Base-by-base conservation (phyloP, 2,113 vertebrate genomes). In the Leuciscus idus region DNA sequence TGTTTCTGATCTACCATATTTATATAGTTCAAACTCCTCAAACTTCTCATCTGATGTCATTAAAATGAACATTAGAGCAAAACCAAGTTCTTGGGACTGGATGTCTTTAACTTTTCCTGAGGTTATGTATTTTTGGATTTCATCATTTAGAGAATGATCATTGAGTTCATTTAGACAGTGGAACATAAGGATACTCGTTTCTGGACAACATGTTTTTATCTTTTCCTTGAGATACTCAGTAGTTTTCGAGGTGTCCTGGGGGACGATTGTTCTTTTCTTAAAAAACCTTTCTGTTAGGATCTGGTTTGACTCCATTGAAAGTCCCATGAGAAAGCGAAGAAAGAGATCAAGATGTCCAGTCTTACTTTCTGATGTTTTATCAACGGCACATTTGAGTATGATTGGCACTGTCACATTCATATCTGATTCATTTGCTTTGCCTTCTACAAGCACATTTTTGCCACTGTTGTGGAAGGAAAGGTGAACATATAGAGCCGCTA, bases 151-250 rank as follows among this genome's bases (percentile, higher is more conserved):
- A 12, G 85, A 85, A 52, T 66, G 75, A 68, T 90, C 87, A n/a
- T 80, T 85, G 1, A 90, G 85, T 77, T 90, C 89, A n/a, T 84
- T 90, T 17, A 89, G 86, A 81, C 88, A 89, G 81, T 89, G 76
- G 72, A 87, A 86, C 59, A 89, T n/a, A 76, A 84, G 70, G 36
- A 89, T 72, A 43, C 68, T 70, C 21, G 78, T 78, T 26, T 89
- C 88, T 75, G 88, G 57, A 46, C 30, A 30, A 77, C 82, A 8
- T 46, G 23, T 57, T 62, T 74, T 85, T 19, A 89, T 59, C 1
- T 28, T 43, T 19, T 68, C 19, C 50, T 83, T 89, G 11, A 89
- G 66, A 68, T 87, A 87, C 6, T 85, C 77, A 11, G 79, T 62
- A n/a, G 78, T 85, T 1, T 26, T 26, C 26, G 26, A 26, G 17